Evolutionary conservation across 2,888 invertebrate genomes (phyloP), one percentile per base, ranked within the genome.

Genomic region (Ctena decussata): DNA sequence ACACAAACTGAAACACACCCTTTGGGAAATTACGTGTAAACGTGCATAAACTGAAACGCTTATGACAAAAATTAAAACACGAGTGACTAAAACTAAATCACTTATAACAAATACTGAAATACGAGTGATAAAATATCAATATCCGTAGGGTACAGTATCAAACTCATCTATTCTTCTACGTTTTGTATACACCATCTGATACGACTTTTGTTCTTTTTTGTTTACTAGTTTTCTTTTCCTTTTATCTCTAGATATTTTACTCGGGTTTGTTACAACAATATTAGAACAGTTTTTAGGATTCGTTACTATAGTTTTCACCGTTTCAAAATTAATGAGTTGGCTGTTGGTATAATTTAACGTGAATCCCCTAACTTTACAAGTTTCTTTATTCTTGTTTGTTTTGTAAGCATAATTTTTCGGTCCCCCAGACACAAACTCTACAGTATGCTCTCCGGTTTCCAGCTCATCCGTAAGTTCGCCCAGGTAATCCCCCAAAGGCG

Each of bases 201-300:
- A 82, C 21, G 69, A 72, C 73, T 86, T 87, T 98, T 94, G 24
- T 79, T 90, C 89, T 72, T 69, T 44, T 39, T 97, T 97, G 95
- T 98, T 98, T 96, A 97, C 97, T 85, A 98, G 35, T 72, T 78
- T 82, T 32, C 82, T 97, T 93, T 97, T 97, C 84, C 98, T 98
- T 96, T 97, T 97, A 93, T 97, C 78, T 53, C 90, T 74, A 18
- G 53, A 82, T 44, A 89, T 89, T 80, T 90, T 90, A n/a, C 57
- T 49, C 27, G 82, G 83, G 71, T 87, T 87, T 27, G 72, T 81
- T 12, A 79, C 41, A 1, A 53, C 74, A 27, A 87, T 82, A 18
- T n/a, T 74, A 41, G 44, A 11, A 11, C 37, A 1, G 8, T 15
- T 49, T 37, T 35, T 65, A 21, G 80, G 46, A n/a, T 74, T 39